Evolutionary conservation across 2,113 vertebrate species (phyloP).

Genomic region (Hippocampus zosterae): DNA sequence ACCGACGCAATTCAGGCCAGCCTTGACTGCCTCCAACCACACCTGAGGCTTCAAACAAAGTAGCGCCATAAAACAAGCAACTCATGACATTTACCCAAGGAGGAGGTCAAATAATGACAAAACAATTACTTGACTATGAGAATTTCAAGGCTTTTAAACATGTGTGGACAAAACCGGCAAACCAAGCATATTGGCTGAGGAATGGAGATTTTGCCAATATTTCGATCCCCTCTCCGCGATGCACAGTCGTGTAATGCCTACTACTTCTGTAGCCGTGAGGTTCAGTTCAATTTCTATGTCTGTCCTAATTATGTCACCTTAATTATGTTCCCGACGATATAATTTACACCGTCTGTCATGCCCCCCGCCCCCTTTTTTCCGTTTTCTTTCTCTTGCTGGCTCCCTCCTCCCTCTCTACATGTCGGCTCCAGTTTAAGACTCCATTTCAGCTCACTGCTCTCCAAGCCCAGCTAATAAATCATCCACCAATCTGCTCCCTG

Average conservation of each 20-base stretch:
- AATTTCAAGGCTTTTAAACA: neutral
- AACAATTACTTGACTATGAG: neutral
- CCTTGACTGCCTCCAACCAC: constrained; percentile 7
- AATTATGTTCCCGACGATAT: constrained; percentile 70
- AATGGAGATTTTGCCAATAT: constrained; percentile 1
- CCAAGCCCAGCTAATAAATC: constrained; percentile 85
- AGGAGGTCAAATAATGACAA: neutral
- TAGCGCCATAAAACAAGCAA: constrained; percentile 16
- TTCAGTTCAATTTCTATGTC: constrained; percentile 18
- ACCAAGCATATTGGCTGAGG: neutral
- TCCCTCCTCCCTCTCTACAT: constrained; percentile 48
- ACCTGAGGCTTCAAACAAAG: neutral
- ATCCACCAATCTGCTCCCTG: constrained; percentile 81
- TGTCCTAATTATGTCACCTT: constrained; percentile 61
- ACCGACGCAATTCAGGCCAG: constrained; percentile 8
- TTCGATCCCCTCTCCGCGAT: neutral
- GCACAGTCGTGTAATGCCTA: neutral
- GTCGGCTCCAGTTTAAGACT: constrained; percentile 73
- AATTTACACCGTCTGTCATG: constrained; percentile 51
- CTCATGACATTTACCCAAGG: no score
- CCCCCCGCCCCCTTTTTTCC: constrained; percentile 20
- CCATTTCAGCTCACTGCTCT: constrained; percentile 79
- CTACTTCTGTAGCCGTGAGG: neutral
- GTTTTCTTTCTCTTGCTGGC: constrained; percentile 46
- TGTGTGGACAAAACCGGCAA: neutral